Percentiles rank a stretch among this genome's conserved stretches.
phyloP scores from a whole-genome alignment of 2,888 invertebrate genomes.

The Meghimatium bilineatum region DNA sequence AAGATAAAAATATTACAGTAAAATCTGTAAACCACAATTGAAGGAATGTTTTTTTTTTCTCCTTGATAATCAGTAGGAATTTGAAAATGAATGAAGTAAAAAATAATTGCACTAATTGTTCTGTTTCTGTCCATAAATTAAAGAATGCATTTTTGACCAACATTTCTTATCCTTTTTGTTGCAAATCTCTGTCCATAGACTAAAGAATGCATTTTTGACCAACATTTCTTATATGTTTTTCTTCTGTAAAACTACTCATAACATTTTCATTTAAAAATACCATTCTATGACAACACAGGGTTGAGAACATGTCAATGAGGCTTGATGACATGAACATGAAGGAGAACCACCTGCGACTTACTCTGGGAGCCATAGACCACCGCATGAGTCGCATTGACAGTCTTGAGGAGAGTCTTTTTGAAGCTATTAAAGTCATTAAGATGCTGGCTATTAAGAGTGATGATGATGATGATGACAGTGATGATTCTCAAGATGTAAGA shows the following conservation, averaged over 20 bases:
- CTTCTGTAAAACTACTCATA: background rate
- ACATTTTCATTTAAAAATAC: background rate
- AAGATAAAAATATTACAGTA: too few species aligned
- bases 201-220: too few species aligned
- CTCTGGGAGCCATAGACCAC: constrained; percentile 92
- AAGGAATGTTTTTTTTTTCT: too few species aligned
- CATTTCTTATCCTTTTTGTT: too few species aligned
- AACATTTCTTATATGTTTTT: too few species aligned
- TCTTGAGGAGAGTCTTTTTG: constrained; percentile 87
- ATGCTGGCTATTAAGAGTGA: constrained; percentile 15
- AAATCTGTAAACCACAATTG: too few species aligned
- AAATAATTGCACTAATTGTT: too few species aligned
- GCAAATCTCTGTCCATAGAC: too few species aligned
- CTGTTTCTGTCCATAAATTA: too few species aligned
- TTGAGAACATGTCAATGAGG: constrained; percentile 91
- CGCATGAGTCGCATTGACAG: constrained; percentile 92
- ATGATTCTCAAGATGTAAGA: constrained; percentile 38
- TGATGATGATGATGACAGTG: constrained; percentile 14
- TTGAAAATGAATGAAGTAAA: too few species aligned
- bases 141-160: too few species aligned
- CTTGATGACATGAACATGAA: constrained; percentile 95
- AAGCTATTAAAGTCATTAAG: constrained; percentile 84
- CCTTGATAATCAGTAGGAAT: too few species aligned
- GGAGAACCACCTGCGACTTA: constrained; percentile 90
- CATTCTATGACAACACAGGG: constrained; percentile 38